Percentiles rank a stretch among this genome's conserved stretches.
These are phyloP conservation scores for Ericerus pela DNA, from an alignment of 1,140 invertebrate genomes.

Conservation along the genomic window DNA sequence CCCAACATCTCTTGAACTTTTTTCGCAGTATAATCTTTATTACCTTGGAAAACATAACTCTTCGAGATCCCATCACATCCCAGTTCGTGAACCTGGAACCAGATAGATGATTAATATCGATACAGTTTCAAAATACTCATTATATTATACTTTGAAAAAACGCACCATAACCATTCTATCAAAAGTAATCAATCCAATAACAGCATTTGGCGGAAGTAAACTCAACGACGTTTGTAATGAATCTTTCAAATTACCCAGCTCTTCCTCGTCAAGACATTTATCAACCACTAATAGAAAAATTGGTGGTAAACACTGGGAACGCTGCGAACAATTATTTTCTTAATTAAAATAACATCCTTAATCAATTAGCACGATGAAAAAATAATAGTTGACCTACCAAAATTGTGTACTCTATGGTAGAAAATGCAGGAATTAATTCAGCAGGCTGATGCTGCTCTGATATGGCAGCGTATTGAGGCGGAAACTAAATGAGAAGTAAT, in stretches of 20 bases:
- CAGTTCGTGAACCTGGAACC: conserved; percentile 48
- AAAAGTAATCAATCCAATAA: conserved; percentile 94
- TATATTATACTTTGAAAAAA: conserved; percentile 15
- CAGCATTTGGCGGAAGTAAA: conserved; percentile 83
- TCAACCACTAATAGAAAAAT: conserved; percentile 95
- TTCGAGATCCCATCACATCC: conserved; percentile 87
- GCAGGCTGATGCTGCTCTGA: conserved; percentile 96
- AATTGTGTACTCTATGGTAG: conserved; percentile 97
- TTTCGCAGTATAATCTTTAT: conserved; percentile 90
- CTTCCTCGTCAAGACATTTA: conserved; percentile 96
- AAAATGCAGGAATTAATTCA: conserved; percentile 91
- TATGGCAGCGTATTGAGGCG: conserved; percentile 95
- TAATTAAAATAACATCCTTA: no score
- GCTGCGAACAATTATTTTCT: conserved; percentile 31
- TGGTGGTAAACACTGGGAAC: conserved; percentile 80
- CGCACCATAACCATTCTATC: conserved; percentile 85
- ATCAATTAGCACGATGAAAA: background rate
- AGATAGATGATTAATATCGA: background rate
- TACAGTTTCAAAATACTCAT: background rate
- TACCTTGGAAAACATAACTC: conserved; percentile 95
- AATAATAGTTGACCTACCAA: conserved; percentile 38
- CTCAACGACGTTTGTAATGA: conserved; percentile 92
- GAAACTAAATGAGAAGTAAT: conserved; percentile 58
- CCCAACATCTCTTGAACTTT: conserved; percentile 95
- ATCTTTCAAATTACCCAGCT: conserved; percentile 88